Evolutionary conservation across 2,797 vertebrate species (phyloP).

Genomic region (Xiphophorus birchmanni): DNA sequence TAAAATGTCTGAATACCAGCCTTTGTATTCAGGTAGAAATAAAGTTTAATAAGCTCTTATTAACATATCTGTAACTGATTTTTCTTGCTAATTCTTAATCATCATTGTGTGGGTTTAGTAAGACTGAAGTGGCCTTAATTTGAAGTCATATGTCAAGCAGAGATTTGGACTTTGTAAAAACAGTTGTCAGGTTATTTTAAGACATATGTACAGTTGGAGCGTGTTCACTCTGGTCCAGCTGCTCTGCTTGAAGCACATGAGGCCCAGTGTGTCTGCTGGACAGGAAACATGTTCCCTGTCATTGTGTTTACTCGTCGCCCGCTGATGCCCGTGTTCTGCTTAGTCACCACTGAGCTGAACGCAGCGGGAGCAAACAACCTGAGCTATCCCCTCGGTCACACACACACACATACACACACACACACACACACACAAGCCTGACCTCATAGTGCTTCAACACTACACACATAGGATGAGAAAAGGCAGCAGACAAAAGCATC

Average conservation of each 20-base stretch:
- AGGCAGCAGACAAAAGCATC: constrained; percentile 37
- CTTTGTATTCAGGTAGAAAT: background rate
- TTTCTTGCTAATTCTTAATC: background rate
- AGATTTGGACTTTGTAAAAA: constrained; percentile 22
- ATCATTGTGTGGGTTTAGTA: constrained; percentile 11
- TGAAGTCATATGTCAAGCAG: constrained; percentile 21
- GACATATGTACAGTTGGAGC: constrained; percentile 27
- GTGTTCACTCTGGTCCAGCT: background rate
- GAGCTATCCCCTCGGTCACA: background rate
- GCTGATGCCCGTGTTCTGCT: constrained; percentile 51
- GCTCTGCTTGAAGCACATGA: constrained; percentile 29
- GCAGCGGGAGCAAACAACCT: constrained; percentile 24
- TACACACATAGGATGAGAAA: constrained; percentile 21
- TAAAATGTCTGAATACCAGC: background rate
- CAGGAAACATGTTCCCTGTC: constrained; percentile 47
- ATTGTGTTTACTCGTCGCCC: constrained; percentile 38
- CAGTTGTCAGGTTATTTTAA: constrained; percentile 19
- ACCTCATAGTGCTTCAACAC: constrained; percentile 20
- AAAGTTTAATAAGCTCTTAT: background rate
- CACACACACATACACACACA: background rate
- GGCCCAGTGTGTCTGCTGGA: constrained; percentile 23
- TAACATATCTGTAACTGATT: background rate
- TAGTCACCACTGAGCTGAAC: constrained; percentile 48
- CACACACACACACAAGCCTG: background rate
- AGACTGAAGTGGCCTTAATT: constrained; percentile 1